These are phyloP conservation scores for Drosophila chauvacae DNA, from an alignment of 1,140 invertebrate genomes.

Conservation along the genomic window DNA sequence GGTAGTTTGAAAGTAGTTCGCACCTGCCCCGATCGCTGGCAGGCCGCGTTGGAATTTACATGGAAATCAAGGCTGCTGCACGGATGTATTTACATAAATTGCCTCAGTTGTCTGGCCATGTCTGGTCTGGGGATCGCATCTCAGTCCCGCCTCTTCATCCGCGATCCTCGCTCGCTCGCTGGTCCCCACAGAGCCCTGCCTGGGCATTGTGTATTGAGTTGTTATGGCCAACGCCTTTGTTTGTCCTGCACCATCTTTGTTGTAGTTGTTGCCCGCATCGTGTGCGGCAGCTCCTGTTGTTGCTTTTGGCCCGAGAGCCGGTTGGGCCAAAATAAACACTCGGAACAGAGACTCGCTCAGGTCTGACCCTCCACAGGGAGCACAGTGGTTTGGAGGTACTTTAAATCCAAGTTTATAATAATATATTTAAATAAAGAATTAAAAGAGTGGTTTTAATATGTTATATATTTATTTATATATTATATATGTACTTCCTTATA, in stretches of 20 bases:
- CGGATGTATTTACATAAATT: slow-evolving; percentile 68
- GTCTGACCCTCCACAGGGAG: slow-evolving; percentile 49
- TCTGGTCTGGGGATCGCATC: slow-evolving; percentile 33
- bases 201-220: slow-evolving; percentile 73
- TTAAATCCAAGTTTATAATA: no score
- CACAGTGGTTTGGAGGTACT: slow-evolving; percentile 33
- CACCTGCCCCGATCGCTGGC: slow-evolving; percentile 47
- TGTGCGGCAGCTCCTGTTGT: slow-evolving; percentile 66
- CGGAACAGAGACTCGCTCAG: slow-evolving; percentile 34
- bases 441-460: neutral
- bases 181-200: slow-evolving; percentile 5
- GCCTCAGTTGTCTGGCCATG: slow-evolving; percentile 22
- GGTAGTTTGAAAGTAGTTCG: slow-evolving; percentile 77
- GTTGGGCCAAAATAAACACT: slow-evolving; percentile 78
- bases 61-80: slow-evolving; percentile 70
- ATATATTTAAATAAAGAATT: neutral
- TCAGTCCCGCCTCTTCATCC: slow-evolving; percentile 11
- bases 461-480: neutral
- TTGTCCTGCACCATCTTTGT: slow-evolving; percentile 61
- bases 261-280: slow-evolving; percentile 55
- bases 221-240: slow-evolving; percentile 81
- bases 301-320: slow-evolving; percentile 59
- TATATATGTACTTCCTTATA: neutral
- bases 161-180: neutral
- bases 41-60: slow-evolving; percentile 35